phyloP scores from a whole-genome alignment of 2,888 invertebrate species.

The Mechanitis mazaeus region DNA sequence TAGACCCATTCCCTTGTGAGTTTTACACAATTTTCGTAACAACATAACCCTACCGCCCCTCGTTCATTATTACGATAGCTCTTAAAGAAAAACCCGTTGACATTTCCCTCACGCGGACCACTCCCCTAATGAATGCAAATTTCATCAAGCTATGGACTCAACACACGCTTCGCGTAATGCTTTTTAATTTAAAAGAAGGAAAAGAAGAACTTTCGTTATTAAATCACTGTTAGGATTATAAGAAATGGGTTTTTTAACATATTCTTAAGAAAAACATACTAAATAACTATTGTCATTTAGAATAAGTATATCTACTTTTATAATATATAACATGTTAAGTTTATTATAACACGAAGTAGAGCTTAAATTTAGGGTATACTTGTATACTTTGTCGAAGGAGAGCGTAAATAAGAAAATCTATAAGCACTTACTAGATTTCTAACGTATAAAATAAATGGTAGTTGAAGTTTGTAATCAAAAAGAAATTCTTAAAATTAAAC shows the following conservation, averaged over 20 bases:
- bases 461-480: too few relatives aligned
- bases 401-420: too few relatives aligned
- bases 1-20: constrained; percentile 11
- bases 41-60: constrained; percentile 21
- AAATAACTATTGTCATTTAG: too few relatives aligned
- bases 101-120: constrained; percentile 43
- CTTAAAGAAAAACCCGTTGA: constrained; percentile 48
- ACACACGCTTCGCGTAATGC: constrained; percentile 52
- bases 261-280: too few relatives aligned
- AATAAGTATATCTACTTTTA: too few relatives aligned
- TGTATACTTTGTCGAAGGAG: too few relatives aligned
- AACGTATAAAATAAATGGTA: too few relatives aligned
- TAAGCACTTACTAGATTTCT: too few relatives aligned
- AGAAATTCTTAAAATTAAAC: too few relatives aligned
- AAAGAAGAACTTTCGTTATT: constrained; percentile 29
- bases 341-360: too few relatives aligned
- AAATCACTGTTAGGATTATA: constrained; percentile 21
- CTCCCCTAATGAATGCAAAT: constrained; percentile 69
- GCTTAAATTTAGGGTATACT: too few relatives aligned
- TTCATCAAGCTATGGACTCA: constrained; percentile 50
- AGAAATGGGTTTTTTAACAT: constrained; percentile 9
- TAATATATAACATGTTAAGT: too few relatives aligned
- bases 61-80: constrained; percentile 37
- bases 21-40: constrained; percentile 3
- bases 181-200: constrained; percentile 45